Conservation (phyloP, 1,140 invertebrate species). For the Antheraea pernyi region DNA sequence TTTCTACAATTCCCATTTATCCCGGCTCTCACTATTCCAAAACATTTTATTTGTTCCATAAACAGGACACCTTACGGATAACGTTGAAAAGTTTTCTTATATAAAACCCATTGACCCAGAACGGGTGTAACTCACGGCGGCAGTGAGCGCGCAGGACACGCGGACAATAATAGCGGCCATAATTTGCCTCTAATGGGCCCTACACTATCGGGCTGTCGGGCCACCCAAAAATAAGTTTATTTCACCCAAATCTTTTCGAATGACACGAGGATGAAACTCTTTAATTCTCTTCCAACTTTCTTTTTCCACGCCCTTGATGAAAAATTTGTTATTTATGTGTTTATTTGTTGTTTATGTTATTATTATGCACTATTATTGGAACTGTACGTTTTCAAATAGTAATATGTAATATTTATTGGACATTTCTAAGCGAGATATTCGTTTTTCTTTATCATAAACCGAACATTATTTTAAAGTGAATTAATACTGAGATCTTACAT, state of each 20-base stretch:
- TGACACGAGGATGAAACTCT: slow-evolving; percentile 45
- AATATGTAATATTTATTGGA: too few relatives aligned
- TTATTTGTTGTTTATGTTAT: too few relatives aligned
- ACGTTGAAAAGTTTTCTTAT: slow-evolving; percentile 56
- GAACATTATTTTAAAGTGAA: too few relatives aligned
- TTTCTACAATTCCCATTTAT: slow-evolving; percentile 3
- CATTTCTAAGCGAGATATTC: too few relatives aligned
- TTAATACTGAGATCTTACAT: too few relatives aligned
- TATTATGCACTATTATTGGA: neutral
- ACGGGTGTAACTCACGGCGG: slow-evolving; percentile 57
- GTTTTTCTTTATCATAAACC: too few relatives aligned
- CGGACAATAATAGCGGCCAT: slow-evolving; percentile 73
- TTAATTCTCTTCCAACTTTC: slow-evolving; percentile 30
- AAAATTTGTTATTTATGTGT: neutral
- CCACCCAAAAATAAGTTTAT: slow-evolving; percentile 70
- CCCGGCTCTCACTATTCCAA: neutral
- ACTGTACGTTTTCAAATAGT: too few relatives aligned
- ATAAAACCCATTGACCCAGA: slow-evolving; percentile 69
- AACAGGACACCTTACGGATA: slow-evolving; percentile 28
- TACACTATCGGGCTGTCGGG: slow-evolving; percentile 76
- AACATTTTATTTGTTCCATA: slow-evolving; percentile 16
- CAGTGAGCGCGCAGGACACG: slow-evolving; percentile 49
- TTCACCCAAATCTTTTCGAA: slow-evolving; percentile 58
- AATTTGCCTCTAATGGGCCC: slow-evolving; percentile 75
- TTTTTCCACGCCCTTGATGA: slow-evolving; percentile 27